Evolutionary conservation across 2,888 invertebrate genomes (phyloP), one percentile per base, ranked within the genome.

Genomic region (Agrotis exclamationis): DNA sequence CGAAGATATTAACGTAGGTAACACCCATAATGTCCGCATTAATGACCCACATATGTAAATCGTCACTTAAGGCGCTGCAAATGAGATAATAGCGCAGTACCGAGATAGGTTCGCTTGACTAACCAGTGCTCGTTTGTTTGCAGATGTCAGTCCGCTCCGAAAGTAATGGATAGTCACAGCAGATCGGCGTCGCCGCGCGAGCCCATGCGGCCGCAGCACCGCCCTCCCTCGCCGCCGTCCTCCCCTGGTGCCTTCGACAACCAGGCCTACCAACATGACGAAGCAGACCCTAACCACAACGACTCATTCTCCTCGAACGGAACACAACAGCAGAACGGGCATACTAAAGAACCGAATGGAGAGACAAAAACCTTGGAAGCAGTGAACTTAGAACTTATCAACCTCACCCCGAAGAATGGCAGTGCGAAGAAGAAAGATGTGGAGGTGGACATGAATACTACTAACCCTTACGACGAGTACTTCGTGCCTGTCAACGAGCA

Each of bases 401-500:
- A 98, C 88, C 96, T 98, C 94, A 97, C 96, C 33, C 95, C 96
- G 60, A 94, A 97, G 82, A 97, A 97, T 83, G 97, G 97, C 9
- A 96, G 94, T 69, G 93, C 96, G 2, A 97, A 97, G 84, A 97
- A 97, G 92, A 97, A 97, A 90, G 97, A 97, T 71, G 97, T 97
- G 7, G 97, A 97, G 79, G 96, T 97, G 0, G 97, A 97, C 79
- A 96, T 97, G 86, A 97, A 97, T 82, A 96, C 97, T 28, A 96
- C 97, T 48, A 98, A 98, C 91, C 97, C 98, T 7, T 98, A 98
- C 91, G 98, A 98, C 87, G 98, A 98, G 88, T 98, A 98, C 93
- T 98, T 98, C 91, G 98, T 98, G 77, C 98, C 98, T 45, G 98
- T 98, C 80, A 98, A 98, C 90, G 98, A 98, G 89, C 98, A 98